Base-by-base conservation (phyloP, 2,888 invertebrate genomes). In the Drosophila longiperda region DNA sequence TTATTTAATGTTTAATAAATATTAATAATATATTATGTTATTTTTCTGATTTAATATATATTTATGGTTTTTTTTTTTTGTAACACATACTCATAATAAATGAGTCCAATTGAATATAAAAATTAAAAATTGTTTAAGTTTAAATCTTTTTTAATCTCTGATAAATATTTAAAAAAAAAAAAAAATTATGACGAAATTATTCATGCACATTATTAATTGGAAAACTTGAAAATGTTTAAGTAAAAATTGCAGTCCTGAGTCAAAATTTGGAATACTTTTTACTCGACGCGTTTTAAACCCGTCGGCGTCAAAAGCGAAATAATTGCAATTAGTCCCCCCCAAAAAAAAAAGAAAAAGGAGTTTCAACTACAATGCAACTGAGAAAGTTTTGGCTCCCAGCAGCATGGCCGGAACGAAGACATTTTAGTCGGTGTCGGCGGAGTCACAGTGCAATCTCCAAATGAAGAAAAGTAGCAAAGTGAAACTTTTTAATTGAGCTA, bases 401-500 rank as follows among this genome's bases (percentile, higher is more conserved):
- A 59, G 60, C 57, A 42, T 61, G 42, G 72, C 71, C 69, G 70
- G 73, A 73, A 63, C 55, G 36, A 67, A 82, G 78, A 64, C 70
- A 73, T 69, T 60, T 61, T 63, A 69, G 68, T 66, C 64, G 33
- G 29, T 33, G 68, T 66, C 64, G 33, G 29, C 23, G 38, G 65
- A 79, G 73, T 76, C 72, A 82, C 64, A 82, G 61, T 71, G 74
- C 81, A 74, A 74, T 62, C 79, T 77, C 63, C 66, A 86, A 88
- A 81, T 87, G 81, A 86, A 86, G 84, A 83, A 86, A 89, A 90
- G 87, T 82, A 82, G 83, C 87, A 70, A 80, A 84, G 89, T 73
- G 82, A 87, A 90, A 87, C 78, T 88, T 87, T 87, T 90, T 87
- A 87, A 87, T 87, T 87, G 87, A 88, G 87, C 90, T 78, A 88